phyloP scores from a whole-genome alignment of 2,113 vertebrate genomes.

The Brachirus orientalis region DNA sequence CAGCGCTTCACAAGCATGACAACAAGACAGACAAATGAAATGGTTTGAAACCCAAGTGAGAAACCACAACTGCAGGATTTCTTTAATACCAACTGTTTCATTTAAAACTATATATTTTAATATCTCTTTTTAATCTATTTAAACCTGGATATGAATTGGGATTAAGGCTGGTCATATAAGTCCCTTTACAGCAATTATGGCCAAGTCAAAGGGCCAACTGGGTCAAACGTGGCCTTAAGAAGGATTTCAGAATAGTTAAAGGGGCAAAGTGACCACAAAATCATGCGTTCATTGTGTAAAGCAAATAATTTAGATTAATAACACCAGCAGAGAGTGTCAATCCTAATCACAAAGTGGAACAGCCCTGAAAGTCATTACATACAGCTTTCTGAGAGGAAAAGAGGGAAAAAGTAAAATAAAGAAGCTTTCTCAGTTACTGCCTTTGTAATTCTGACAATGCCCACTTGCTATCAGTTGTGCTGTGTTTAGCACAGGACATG shows the following conservation, averaged over 20 bases:
- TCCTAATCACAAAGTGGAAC: neutral
- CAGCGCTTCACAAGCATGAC: slow-evolving; percentile 7
- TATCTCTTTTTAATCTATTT: too few species aligned
- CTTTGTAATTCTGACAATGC: neutral
- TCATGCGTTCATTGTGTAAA: slow-evolving; percentile 21
- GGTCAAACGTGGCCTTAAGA: slow-evolving; percentile 44
- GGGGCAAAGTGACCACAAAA: slow-evolving; percentile 3
- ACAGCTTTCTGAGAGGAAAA: slow-evolving; percentile 11
- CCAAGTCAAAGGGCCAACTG: slow-evolving; percentile 21
- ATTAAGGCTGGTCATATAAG: neutral
- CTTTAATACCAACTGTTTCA: too few species aligned
- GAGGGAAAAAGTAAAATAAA: too few species aligned
- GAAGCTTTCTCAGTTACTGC: neutral
- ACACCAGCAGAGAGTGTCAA: slow-evolving; percentile 52
- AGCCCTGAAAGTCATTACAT: slow-evolving; percentile 13
- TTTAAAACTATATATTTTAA: too few species aligned
- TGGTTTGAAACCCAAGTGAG: neutral
- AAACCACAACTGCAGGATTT: neutral
- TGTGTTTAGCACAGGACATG: slow-evolving; percentile 49
- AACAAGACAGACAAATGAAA: slow-evolving; percentile 33
- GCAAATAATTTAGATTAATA: slow-evolving; percentile 34
- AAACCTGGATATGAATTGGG: neutral
- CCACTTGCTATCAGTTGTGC: slow-evolving; percentile 20
- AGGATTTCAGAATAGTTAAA: slow-evolving; percentile 38
- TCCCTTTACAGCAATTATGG: slow-evolving; percentile 14